Base-by-base conservation (phyloP, 2,113 vertebrate genomes). In the Edolisoma coerulescens region DNA sequence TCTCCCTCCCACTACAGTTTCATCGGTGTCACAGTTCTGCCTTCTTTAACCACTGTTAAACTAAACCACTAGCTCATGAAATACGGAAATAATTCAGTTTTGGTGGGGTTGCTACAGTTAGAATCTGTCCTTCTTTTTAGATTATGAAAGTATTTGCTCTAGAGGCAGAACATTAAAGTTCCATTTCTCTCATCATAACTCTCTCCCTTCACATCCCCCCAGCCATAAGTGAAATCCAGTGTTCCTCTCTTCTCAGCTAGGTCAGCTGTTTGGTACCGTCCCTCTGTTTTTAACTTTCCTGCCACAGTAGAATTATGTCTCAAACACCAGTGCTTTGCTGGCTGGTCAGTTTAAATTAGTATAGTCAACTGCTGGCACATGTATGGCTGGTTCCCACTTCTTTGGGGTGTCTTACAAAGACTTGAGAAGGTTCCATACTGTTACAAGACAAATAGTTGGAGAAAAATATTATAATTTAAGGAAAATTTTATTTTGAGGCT, bases 311-410 rank as follows among this genome's bases (percentile, higher is more conserved):
- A 85, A 52, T 47, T 88, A 7, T 22, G 50, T 71, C 24, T 70
- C 18, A 76, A 80, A 84, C 28, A 63, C 16, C 3, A 28, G 11
- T 70, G 54, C 21, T 75, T 75, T 67, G 39, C 42, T 84, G 35
- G 20, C 26, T n/a, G 10, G 9, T 65, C n/a, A 20, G 11, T 64
- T 74, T 65, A 83, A 77, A 83, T 54, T 33, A 52, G 13, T 70
- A 5, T 3, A 39, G 42, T 45, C 21, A 73, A 2, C n/a, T 52
- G 15, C 21, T 64, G 28, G 16, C 4, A 2, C 22, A 57, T 0
- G 0, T 32, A 10, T 67, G 30, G 11, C 44, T 86, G 16, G 9
- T 84, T 80, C 7, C 22, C 15, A 23, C 15, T 89, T 63, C 24
- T 65, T 23, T 81, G 56, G 18, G 4, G 1, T 64, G 5, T 15